Percentiles rank a stretch among this genome's conserved stretches.
Evolutionary conservation across 1,140 invertebrate species (phyloP).

Genomic region (Zophobas morio): DNA sequence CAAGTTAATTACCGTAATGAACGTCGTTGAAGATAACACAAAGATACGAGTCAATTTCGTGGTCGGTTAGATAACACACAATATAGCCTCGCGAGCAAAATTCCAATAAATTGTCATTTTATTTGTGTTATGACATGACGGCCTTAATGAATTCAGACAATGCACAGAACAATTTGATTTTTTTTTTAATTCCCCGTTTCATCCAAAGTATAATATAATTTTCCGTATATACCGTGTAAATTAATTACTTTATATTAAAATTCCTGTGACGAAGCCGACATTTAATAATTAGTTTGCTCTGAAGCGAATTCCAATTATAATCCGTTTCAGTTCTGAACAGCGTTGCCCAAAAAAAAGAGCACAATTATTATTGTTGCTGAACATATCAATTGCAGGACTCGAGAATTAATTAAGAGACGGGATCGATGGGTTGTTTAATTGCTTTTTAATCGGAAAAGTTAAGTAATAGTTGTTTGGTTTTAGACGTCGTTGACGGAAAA

Average conservation of each 20-base stretch:
- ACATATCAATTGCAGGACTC: constrained; percentile 41
- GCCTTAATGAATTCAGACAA: constrained; percentile 19
- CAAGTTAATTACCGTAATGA: constrained; percentile 40
- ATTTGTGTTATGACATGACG: constrained; percentile 6
- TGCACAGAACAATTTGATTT: constrained; percentile 14
- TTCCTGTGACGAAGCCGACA: constrained; percentile 57
- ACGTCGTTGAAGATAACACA: constrained; percentile 28
- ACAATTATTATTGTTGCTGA: constrained; percentile 38
- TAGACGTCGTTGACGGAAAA: constrained; percentile 2
- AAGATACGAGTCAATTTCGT: constrained; percentile 41
- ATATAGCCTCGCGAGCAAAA: constrained; percentile 3
- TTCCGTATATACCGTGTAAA: constrained; percentile 55
- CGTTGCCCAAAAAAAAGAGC: constrained; percentile 22
- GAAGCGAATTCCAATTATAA: constrained; percentile 58
- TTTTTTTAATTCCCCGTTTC: constrained; percentile 14
- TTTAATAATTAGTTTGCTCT: constrained; percentile 58
- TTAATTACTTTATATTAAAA: constrained; percentile 60
- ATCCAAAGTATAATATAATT: constrained; percentile 52
- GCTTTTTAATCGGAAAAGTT: constrained; percentile 38
- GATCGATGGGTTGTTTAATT: constrained; percentile 36
- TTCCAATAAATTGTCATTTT: constrained; percentile 26
- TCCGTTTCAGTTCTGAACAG: constrained; percentile 44
- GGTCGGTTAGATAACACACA: constrained; percentile 1
- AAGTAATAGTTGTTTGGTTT: constrained; percentile 28
- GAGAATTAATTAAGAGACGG: constrained; percentile 39